Percentiles rank a stretch among this genome's conserved stretches.
Evolutionary conservation across 2,797 vertebrate genomes (phyloP).

Genomic region (Holocentrus rufus): DNA sequence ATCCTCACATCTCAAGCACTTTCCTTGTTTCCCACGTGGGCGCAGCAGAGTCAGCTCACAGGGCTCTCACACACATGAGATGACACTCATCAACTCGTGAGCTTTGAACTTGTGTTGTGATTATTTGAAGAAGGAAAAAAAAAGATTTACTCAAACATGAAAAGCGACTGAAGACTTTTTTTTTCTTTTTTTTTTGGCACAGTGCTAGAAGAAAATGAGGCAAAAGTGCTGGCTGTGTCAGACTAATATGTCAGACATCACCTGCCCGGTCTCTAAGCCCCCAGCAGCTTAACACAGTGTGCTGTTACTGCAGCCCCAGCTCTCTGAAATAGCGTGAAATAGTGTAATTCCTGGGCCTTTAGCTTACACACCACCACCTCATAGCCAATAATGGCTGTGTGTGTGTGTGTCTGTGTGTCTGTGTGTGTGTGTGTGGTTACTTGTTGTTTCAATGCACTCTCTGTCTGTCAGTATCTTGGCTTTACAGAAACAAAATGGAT

Average conservation of each 20-base stretch:
- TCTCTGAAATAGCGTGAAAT: slow-evolving; percentile 29
- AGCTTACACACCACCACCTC: slow-evolving; percentile 26
- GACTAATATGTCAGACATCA: slow-evolving; percentile 29
- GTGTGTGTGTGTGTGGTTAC: background rate
- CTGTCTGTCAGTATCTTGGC: slow-evolving; percentile 25
- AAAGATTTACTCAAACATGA: slow-evolving; percentile 26
- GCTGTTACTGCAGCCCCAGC: slow-evolving; percentile 9
- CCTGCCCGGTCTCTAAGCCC: background rate
- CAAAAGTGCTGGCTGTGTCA: slow-evolving; percentile 20
- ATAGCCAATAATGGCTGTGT: slow-evolving; percentile 20
- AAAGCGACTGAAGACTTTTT: slow-evolving; percentile 2
- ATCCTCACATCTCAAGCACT: background rate
- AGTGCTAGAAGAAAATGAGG: slow-evolving; percentile 4
- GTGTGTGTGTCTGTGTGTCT: slow-evolving; percentile 13
- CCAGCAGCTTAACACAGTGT: slow-evolving; percentile 11
- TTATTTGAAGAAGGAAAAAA: background rate
- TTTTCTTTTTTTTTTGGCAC: slow-evolving; percentile 22
- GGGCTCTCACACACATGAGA: too few species aligned
- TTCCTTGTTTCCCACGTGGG: background rate
- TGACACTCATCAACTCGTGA: background rate
- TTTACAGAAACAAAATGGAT: too few species aligned
- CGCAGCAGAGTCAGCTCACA: background rate
- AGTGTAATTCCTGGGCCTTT: slow-evolving; percentile 15
- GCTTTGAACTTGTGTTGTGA: background rate
- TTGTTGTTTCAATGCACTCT: too few species aligned